Percentiles rank a stretch among this genome's conserved stretches.
Evolutionary conservation across 1,140 invertebrate species (phyloP).

Genomic region (Akabosia matsudoensis): DNA sequence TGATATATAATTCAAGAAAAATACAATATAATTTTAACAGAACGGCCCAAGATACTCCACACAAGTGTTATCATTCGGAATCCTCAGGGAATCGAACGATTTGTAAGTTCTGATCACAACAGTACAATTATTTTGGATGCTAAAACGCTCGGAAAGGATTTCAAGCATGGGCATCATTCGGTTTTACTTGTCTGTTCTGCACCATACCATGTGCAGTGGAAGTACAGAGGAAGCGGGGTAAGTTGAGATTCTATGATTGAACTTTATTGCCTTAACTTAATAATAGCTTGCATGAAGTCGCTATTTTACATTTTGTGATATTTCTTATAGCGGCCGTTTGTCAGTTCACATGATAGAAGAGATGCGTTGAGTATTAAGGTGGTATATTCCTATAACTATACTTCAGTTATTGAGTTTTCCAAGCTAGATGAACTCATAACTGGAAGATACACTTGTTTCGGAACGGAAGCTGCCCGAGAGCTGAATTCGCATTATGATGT

Average conservation of each 20-base stretch:
- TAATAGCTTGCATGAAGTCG: neutral
- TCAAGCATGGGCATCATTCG: conserved; percentile 12
- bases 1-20: neutral
- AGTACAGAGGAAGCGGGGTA: conserved; percentile 19
- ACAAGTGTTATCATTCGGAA: conserved; percentile 25
- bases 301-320: neutral
- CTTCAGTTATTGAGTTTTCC: conserved; percentile 27
- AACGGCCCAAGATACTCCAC: conserved; percentile 27
- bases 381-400: conserved; percentile 27
- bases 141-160: conserved; percentile 18
- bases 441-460: conserved; percentile 33
- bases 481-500: conserved; percentile 30
- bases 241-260: neutral
- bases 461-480: conserved; percentile 20
- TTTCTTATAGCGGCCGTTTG: conserved; percentile 20
- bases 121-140: conserved; percentile 17
- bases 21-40: neutral
- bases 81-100: conserved; percentile 1
- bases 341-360: conserved; percentile 20
- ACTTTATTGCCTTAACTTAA: neutral
- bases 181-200: conserved; percentile 28
- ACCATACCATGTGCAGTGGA: conserved; percentile 32
- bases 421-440: conserved; percentile 31
- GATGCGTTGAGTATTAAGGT: conserved; percentile 27
- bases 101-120: conserved; percentile 13